Evolutionary conservation across 2,113 vertebrate genomes (phyloP), one percentile per base, ranked within the genome.

Genomic region (Garra rufa): DNA sequence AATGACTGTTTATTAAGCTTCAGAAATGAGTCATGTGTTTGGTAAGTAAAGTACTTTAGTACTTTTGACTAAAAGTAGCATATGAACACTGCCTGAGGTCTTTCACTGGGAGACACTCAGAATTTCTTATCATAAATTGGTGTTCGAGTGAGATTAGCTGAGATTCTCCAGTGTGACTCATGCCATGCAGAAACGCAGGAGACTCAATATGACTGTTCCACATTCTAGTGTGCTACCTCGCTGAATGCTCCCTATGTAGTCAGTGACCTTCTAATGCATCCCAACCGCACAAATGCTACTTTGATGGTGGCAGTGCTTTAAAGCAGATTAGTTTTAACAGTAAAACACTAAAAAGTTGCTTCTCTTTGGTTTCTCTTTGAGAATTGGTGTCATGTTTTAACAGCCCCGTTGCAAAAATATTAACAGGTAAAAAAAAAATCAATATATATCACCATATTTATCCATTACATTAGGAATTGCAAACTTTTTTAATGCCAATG

Each of bases 1-100:
- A 78, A 78, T 41, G 38, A 78, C 55, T 78, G 76, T 78, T 78
- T 59, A 78, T 78, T 78, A 43, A 78, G 38, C 55, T 43, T 44
- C n/a, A 78, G 55, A 78, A 61, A 43, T 78, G 76, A 78, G 15
- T 78, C 76, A 78, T 78, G 55, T 78, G 76, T 77, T 77, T 77
- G 30, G 50, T 57, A 41, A 77, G 28, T 77, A 11, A 59, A 73
- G 73, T 30, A 61, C 70, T 34, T 44, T 46, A 73, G 71, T 46
- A 61, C 70, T 34, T 46, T 69, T 52, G 69, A 83, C 44, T 70
- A 70, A 71, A 76, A 61, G 19, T 73, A 30, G n/a, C 46, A 69
- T 44, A 26, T n/a, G 44, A 77, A 63, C 44, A 48, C 17, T 21
- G 41, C 80, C 43, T 48, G 10, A 61, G 73, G 61, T 46, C 74